Evolutionary conservation across 2,797 vertebrate species (phyloP).

Genomic region (Acrossocheilus wenchowensis): DNA sequence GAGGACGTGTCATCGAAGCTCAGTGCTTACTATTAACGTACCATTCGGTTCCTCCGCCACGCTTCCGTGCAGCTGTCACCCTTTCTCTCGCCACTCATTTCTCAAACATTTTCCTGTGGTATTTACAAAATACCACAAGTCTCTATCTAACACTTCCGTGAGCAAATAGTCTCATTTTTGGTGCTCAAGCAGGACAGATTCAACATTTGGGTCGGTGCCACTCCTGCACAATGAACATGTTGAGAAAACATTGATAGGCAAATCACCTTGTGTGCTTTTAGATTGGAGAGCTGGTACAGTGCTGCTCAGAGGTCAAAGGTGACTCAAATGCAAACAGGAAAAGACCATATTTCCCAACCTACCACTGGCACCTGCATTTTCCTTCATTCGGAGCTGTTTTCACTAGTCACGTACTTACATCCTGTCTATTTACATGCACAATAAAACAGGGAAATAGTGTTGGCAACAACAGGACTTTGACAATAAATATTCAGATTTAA

Average conservation of each 20-base stretch:
- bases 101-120: conserved; percentile 62
- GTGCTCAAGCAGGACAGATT: neutral
- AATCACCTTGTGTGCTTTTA: conserved; percentile 60
- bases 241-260: conserved; percentile 43
- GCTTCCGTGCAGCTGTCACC: conserved; percentile 78
- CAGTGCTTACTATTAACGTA: conserved; percentile 76
- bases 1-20: conserved; percentile 74
- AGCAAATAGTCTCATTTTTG: conserved; percentile 20
- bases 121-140: conserved; percentile 66
- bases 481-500: conserved; percentile 3
- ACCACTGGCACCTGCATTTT: conserved; percentile 57
- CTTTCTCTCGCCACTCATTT: conserved; percentile 62
- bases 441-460: conserved; percentile 53
- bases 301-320: conserved; percentile 61
- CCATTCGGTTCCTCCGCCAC: conserved; percentile 66
- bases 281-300: conserved; percentile 44
- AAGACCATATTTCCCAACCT: conserved; percentile 41
- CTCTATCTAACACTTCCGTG: conserved; percentile 14
- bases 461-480: conserved; percentile 19
- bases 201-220: conserved; percentile 8
- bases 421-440: conserved; percentile 68
- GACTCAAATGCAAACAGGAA: conserved; percentile 69
- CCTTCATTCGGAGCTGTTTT: conserved; percentile 53
- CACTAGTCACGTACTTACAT: conserved; percentile 64
- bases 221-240: conserved; percentile 9